phyloP scores from a whole-genome alignment of 2,797 vertebrate species.

The Iguana delicatissima region DNA sequence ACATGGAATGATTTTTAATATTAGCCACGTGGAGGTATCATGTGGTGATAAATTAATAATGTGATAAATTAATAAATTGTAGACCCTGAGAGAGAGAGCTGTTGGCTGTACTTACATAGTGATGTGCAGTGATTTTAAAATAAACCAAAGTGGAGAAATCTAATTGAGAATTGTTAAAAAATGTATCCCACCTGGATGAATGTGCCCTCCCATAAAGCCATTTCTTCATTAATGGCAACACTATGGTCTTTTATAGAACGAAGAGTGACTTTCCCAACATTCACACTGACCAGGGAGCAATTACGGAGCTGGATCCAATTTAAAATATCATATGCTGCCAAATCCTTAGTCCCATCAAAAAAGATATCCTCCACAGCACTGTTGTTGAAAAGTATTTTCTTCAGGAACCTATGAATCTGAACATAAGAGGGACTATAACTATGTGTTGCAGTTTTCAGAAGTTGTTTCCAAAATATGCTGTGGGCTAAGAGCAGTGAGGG shows the following conservation, averaged over 20 bases:
- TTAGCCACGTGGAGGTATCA: too few species aligned
- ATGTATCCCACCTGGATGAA: background rate
- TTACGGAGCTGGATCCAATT: background rate
- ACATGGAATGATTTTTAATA: too few species aligned
- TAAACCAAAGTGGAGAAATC: background rate
- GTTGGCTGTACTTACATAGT: too few species aligned
- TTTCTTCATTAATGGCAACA: background rate
- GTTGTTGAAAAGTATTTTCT: background rate
- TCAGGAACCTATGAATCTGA: background rate
- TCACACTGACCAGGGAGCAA: background rate
- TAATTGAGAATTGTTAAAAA: background rate
- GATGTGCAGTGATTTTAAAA: too few species aligned
- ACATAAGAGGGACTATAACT: too few species aligned
- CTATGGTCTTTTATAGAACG: background rate
- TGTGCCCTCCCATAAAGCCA: background rate
- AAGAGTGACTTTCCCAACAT: background rate
- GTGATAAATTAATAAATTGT: too few species aligned
- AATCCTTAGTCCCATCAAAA: background rate
- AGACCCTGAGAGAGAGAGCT: too few species aligned
- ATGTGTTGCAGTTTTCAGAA: too few species aligned
- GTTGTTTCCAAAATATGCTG: too few species aligned
- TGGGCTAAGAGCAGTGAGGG: too few species aligned
- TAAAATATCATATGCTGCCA: background rate
- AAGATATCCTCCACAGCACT: background rate
- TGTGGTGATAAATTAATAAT: too few species aligned